Percentiles rank a stretch among this genome's conserved stretches.
These are phyloP conservation scores for Orchestia grillus DNA, from an alignment of 1,140 invertebrate species.

Conservation along the genomic window DNA sequence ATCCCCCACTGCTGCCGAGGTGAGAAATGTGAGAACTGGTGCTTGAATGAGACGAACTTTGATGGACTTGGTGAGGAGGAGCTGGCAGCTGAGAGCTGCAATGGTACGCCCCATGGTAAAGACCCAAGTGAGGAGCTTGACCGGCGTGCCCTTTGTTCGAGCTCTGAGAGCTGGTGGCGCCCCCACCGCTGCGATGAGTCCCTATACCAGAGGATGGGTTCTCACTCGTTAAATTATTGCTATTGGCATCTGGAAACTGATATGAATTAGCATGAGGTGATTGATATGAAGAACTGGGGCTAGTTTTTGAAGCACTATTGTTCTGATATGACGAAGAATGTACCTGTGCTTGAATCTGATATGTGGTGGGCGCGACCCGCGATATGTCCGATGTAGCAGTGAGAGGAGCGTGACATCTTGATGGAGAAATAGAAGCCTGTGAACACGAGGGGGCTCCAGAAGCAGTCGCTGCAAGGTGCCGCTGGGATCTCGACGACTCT, in stretches of 20 bases:
- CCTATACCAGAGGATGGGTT: neutral
- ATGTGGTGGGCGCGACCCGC: constrained; percentile 10
- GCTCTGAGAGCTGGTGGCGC: neutral
- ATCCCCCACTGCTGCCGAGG: neutral
- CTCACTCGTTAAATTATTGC: constrained; percentile 26
- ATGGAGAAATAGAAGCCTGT: neutral
- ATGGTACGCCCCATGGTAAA: neutral
- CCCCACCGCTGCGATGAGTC: neutral
- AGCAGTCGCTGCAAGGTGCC: neutral
- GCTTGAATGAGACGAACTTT: constrained; percentile 13
- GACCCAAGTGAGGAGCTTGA: neutral
- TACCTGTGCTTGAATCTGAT: constrained; percentile 43
- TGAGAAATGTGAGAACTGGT: constrained; percentile 20
- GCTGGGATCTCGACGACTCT: neutral
- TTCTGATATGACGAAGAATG: constrained; percentile 45
- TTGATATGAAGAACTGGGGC: constrained; percentile 44
- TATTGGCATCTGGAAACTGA: constrained; percentile 28
- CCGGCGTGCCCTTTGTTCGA: neutral
- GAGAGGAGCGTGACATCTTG: neutral
- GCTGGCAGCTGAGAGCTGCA: neutral
- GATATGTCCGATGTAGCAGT: constrained; percentile 31
- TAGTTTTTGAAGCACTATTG: constrained; percentile 25
- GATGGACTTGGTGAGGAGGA: neutral
- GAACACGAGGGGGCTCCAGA: neutral
- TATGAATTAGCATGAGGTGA: neutral